Base-by-base conservation (phyloP, 2,797 vertebrate species). In the Sebastes diploproa region DNA sequence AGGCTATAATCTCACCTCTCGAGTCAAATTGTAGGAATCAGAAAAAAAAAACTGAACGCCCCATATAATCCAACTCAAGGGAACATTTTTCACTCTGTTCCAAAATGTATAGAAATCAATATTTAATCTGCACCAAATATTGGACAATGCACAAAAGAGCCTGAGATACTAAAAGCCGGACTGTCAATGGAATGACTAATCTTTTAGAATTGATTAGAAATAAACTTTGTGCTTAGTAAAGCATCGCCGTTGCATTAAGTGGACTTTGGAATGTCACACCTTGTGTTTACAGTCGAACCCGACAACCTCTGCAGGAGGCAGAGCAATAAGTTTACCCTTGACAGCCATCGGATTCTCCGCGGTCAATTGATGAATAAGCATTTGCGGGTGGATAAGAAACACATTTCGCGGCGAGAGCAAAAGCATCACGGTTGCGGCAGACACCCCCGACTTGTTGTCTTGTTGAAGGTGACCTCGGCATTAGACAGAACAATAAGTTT, bases 91-190 rank as follows among this genome's bases (percentile, higher is more conserved):
- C 94, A 94, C 85, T 77, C 64, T 75, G 84, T 88, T 92, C 83
- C 83, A 86, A 94, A 95, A 95, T 91, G 86, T 90, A 94, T 88
- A 91, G 86, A 94, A 95, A 96, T 95, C 95, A 95, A 95, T 96
- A 96, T 94, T 94, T 95, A 95, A 95, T 96, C 95, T 94, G 91
- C 90, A 91, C 89, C 89, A 92, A 93, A 95, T 93, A 93, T 93
- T 92, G 90, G 84, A 88, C 85, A 91, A 93, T 87, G 85, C 84
- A 90, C 88, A 94, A 93, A 94, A 85, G 88, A 88, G 87, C 86
- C 84, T 23, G 69, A 77, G 89, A 92, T 91, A 88, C 89, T 93
- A 91, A 94, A 93, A 88, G 86, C 84, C 70, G 78, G 80, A 91
- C 77, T 90, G 84, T 91, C 88, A 88, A 36, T 74, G 72, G 59